Evolutionary conservation across 2,797 vertebrate species (phyloP), one percentile per base, ranked within the genome.

Genomic region (Gymnothorax javanicus): DNA sequence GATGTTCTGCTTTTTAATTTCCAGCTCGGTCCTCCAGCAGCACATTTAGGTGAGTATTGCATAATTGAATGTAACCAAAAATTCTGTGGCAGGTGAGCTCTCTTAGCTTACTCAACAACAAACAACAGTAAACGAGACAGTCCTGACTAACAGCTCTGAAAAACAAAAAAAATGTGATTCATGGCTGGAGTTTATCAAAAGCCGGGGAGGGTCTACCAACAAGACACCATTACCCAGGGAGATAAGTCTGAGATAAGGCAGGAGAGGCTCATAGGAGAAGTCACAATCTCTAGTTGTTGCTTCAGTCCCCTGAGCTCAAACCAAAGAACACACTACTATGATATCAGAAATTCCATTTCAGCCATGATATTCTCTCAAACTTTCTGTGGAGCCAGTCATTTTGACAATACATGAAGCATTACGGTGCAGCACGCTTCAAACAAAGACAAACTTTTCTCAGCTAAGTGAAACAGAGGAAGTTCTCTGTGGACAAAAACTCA

Each of bases 101-200:
- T 25, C 58, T 87, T 54, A 62, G 17, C 23, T 4, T 83, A 60
- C 82, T 84, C 58, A 84, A 84, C 83, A 43, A 87, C 83, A 84
- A 85, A 85, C 83, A 81, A 27, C 33, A 59, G 17, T 67, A 84
- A 64, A 84, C 27, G 73, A 20, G 25, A 67, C 75, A 84, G 67
- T 58, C 73, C 82, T 87, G 85, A 87, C 57, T 71, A 84, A 87
- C 83, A 84, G 82, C n/a, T 67, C 12, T 13, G 71, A n/a, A n/a
- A n/a, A n/a, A n/a, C n/a, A n/a, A n/a, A 43, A 58, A 87, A 87
- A 73, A 43, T 50, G 33, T 12, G 57, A 27, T 57, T 52, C 33
- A 54, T 59, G 56, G 27, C 86, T 62, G 3, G 13, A 57, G 62
- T 81, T 81, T 56, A 81, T 81, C 77, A 81, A 50, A 54, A 23